Base-by-base conservation (phyloP, 2,113 vertebrate species). In the Gallinago media region DNA sequence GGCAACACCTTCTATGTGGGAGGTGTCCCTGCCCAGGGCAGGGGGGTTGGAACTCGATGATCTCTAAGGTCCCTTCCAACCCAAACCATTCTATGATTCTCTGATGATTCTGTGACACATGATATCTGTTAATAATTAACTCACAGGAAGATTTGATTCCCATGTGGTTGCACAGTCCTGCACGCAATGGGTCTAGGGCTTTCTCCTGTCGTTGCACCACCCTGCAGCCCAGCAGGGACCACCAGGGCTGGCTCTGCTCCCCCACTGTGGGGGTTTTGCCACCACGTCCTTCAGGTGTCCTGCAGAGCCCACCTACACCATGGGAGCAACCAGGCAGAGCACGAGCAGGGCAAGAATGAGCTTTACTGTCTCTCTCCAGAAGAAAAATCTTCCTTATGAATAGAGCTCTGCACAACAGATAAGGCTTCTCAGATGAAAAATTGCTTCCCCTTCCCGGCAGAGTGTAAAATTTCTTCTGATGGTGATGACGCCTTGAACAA, bases 391-490 rank as follows among this genome's bases (percentile, higher is more conserved):
- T 26, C n/a, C 8, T 66, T 85, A 23, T 89, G 93, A 61, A 59
- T 27, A 68, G 78, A 78, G 49, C 36, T 85, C 75, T 92, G 78
- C 63, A 74, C 81, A 81, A 80, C 7, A 89, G 95, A 96, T 89
- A 91, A 75, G 77, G 82, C 46, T 93, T 92, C 94, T 77, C 81
- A 67, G 92, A 95, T 85, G 88, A 93, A 94, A 97, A 96, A 74
- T 82, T 93, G 72, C 89, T 94, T 93, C 91, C 87, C 83, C 27
- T 97, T 96, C 73, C 94, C 2, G 0, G 49, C 12, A 1, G 85
- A 89, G 81, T 92, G 83, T 97, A 79, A 83, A 92, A 94, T 96
- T 91, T 85, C 94, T 95, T 81, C 86, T 91, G 75, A 75, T 89
- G 93, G 77, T 17, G 76, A 73, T 84, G 95, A 94, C 1, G 11